phyloP scores from a whole-genome alignment of 2,113 vertebrate genomes.

The Felis chaus region DNA sequence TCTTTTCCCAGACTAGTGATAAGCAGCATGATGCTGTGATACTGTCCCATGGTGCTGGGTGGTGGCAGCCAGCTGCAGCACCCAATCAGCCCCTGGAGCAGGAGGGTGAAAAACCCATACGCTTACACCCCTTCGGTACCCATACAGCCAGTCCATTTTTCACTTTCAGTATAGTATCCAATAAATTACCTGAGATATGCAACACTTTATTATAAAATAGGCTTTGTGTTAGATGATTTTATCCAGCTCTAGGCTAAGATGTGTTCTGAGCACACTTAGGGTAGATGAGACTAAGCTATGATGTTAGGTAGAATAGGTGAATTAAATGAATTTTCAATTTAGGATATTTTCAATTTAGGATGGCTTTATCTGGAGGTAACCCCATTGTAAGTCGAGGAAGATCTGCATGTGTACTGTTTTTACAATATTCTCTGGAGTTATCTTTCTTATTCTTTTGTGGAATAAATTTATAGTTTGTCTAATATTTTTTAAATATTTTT shows the following conservation, averaged over 20 bases:
- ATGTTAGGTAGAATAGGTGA: background rate
- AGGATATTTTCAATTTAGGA: background rate
- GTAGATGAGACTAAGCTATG: background rate
- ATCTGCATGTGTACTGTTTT: background rate
- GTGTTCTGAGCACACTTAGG: background rate
- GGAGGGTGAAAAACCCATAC: background rate
- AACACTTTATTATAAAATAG: background rate
- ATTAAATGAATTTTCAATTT: background rate
- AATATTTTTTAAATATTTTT: conserved; percentile 24
- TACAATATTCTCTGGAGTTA: background rate
- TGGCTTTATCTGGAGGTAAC: background rate
- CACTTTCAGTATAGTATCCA: background rate
- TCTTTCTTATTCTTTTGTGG: background rate
- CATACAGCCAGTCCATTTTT: background rate
- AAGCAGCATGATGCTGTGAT: background rate
- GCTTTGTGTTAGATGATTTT: background rate
- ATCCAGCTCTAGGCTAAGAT: background rate
- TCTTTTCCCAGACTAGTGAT: background rate
- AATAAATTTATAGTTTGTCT: background rate
- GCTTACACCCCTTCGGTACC: background rate
- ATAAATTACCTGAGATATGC: background rate
- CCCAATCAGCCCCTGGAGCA: background rate
- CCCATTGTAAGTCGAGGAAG: background rate
- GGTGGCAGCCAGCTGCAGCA: background rate
- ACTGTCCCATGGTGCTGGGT: background rate